Conservation (phyloP, 2,113 vertebrate species). For the cat (Felis catus) region DNA sequence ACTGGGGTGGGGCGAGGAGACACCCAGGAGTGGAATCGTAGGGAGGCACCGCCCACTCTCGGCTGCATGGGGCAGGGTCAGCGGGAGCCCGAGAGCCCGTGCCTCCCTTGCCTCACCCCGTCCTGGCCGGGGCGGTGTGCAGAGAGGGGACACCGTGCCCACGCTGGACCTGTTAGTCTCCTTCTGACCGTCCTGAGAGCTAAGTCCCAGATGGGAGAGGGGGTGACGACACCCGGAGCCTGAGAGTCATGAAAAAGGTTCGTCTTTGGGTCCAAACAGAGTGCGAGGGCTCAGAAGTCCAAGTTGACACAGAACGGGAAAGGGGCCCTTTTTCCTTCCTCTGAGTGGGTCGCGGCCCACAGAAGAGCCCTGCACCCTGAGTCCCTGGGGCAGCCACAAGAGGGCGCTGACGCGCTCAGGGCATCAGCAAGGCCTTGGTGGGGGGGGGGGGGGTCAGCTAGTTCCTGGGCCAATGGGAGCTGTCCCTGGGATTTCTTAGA, state of each 20-base stretch:
- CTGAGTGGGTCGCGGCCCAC: fast-evolving
- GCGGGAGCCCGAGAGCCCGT: not conserved
- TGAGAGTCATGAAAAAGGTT: not conserved
- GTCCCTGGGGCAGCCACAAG: fast-evolving
- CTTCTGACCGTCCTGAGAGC: not conserved
- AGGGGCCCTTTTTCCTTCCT: not conserved
- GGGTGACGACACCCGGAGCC: not conserved
- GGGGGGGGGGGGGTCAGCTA: too few species aligned
- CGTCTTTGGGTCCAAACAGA: not conserved
- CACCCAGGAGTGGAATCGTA: too few species aligned
- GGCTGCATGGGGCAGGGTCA: not conserved
- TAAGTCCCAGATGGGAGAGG: not conserved
- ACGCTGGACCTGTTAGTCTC: not conserved
- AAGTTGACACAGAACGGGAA: fast-evolving
- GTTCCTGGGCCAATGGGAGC: not conserved
- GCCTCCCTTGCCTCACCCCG: not conserved
- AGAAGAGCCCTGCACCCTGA: fast-evolving
- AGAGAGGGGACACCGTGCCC: not conserved
- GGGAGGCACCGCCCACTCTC: not conserved
- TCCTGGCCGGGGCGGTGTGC: too few species aligned
- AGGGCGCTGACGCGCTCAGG: not conserved
- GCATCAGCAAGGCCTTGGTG: not conserved
- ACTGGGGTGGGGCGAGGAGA: fast-evolving
- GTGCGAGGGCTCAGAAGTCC: not conserved
- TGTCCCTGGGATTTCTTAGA: not conserved